These are phyloP conservation scores for Pristionchus maxplancki DNA, from an alignment of 2,888 invertebrate genomes.

Conservation along the genomic window DNA sequence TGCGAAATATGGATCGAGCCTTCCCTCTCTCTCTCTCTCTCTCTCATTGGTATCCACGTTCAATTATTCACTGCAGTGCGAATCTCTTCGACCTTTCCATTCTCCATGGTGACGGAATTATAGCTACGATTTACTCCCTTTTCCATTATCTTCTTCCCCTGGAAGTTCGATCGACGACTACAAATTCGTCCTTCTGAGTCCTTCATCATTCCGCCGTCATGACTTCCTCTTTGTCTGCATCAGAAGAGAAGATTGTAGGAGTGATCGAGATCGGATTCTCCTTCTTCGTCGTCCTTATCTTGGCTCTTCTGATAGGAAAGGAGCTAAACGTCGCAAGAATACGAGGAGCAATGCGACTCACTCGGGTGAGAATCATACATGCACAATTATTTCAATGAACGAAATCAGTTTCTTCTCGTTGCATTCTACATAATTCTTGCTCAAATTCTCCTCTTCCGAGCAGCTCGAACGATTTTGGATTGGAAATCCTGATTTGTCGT, in stretches of 20 bases:
- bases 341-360: not conserved
- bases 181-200: not conserved
- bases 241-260: not conserved
- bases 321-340: not conserved
- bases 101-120: not conserved
- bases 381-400: not conserved
- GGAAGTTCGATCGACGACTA: not conserved
- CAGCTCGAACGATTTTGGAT: not conserved
- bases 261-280: not conserved
- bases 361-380: not conserved
- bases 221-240: not conserved
- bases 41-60: not conserved
- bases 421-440: not conserved
- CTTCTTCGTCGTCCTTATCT: not conserved
- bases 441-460: not conserved
- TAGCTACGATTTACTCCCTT: not conserved
- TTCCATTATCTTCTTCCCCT: not conserved
- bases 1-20: not conserved
- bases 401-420: not conserved
- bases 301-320: not conserved
- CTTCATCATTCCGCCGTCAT: not conserved
- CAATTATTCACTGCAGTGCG: not conserved
- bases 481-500: not conserved
- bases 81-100: not conserved
- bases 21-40: not conserved